These are phyloP conservation scores for Erebia ligea DNA, from an alignment of 2,888 invertebrate genomes.

Conservation along the genomic window DNA sequence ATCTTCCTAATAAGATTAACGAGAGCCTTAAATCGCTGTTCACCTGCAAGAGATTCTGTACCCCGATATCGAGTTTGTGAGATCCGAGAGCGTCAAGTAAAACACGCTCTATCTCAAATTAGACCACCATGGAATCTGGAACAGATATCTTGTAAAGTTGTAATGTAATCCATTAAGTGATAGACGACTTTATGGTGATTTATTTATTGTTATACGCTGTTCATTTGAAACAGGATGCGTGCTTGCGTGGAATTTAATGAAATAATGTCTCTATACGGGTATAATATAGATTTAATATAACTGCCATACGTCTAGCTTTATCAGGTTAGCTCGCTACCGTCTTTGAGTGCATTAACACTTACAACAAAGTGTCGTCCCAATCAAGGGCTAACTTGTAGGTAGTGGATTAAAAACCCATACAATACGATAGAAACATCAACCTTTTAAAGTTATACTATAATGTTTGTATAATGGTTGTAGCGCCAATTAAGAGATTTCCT, in stretches of 20 bases:
- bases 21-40: constrained; percentile 44
- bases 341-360: too few relatives aligned
- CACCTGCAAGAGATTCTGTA: constrained; percentile 44
- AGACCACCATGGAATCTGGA: constrained; percentile 37
- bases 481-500: too few relatives aligned
- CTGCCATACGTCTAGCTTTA: too few relatives aligned
- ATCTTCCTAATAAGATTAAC: constrained; percentile 50
- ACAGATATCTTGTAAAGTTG: constrained; percentile 24
- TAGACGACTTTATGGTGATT: constrained; percentile 30
- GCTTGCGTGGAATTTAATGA: not conserved
- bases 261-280: not conserved
- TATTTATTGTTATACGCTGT: constrained; percentile 16
- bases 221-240: constrained; percentile 5
- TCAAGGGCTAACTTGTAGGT: too few relatives aligned
- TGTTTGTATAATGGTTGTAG: too few relatives aligned
- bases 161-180: constrained; percentile 35
- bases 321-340: too few relatives aligned
- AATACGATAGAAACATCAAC: too few relatives aligned
- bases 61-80: constrained; percentile 33
- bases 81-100: constrained; percentile 32
- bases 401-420: too few relatives aligned
- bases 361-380: too few relatives aligned
- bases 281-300: too few relatives aligned
- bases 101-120: constrained; percentile 35
- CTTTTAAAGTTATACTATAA: too few relatives aligned